Conservation (phyloP, 1,140 invertebrate species). For the Pachypsylla venusta region DNA sequence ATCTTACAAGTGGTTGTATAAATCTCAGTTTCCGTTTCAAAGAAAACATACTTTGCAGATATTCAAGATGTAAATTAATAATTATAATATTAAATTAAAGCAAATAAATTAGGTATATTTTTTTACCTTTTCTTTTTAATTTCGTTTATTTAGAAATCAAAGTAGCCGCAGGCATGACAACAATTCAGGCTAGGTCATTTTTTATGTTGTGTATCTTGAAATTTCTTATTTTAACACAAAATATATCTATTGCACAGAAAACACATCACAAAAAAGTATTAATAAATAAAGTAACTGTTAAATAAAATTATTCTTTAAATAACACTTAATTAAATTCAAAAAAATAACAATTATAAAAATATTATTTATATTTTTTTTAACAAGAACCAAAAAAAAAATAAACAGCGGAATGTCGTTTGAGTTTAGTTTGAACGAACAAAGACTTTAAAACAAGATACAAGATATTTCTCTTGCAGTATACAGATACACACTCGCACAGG, state of each 20-base stretch:
- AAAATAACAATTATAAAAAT: not conserved
- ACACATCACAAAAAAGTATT: slow-evolving; percentile 8
- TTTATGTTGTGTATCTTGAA: not conserved
- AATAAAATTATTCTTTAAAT: not conserved
- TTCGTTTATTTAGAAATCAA: too few relatives aligned
- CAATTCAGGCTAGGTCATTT: not conserved
- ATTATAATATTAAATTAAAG: too few relatives aligned
- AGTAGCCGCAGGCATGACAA: slow-evolving; percentile 5
- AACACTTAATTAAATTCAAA: not conserved
- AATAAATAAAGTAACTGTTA: not conserved
- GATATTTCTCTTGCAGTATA: too few relatives aligned
- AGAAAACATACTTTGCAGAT: too few relatives aligned
- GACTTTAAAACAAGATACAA: too few relatives aligned
- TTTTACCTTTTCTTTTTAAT: too few relatives aligned
- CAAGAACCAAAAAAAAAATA: slow-evolving; percentile 7
- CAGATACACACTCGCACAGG: too few relatives aligned
- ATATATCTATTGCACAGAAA: not conserved
- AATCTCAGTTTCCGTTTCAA: too few relatives aligned
- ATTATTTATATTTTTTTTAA: too few relatives aligned
- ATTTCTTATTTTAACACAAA: not conserved
- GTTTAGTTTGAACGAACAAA: slow-evolving; percentile 5
- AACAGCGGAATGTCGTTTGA: slow-evolving; percentile 7
- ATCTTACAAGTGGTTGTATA: too few relatives aligned
- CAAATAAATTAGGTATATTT: too few relatives aligned
- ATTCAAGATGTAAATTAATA: too few relatives aligned